Evolutionary conservation across 2,888 invertebrate genomes (phyloP), one percentile per base, ranked within the genome.

Genomic region (Tupiocoris notatus): DNA sequence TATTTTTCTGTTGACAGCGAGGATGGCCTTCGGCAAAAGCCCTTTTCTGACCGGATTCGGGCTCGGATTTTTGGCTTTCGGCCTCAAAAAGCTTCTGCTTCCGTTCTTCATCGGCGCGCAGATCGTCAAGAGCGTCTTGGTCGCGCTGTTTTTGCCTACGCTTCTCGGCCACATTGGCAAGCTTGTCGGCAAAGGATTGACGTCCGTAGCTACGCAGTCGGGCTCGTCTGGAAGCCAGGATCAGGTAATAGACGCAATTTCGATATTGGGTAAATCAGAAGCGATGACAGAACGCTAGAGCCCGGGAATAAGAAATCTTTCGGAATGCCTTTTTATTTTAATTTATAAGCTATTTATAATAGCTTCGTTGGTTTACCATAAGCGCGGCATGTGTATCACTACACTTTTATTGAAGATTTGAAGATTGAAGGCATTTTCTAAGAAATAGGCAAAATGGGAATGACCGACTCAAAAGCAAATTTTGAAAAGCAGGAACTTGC

Each of bases 111-210:
- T 95, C 82, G 94, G 92, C 0, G 89, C 91, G 2, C 93, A 94
- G 85, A 87, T 94, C 70, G 87, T 93, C 81, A 95, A 95, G 85
- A 92, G 92, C 54, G 88, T 94, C 63, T 85, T 94, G 21, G 87
- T 94, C 39, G 94, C 93, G 7, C 89, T 94, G 86, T 94, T 95
- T 84, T 86, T 94, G 82, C 94, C 94, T 0, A 92, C 92, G 78
- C 89, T 94, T 77, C 86, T 94, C 79, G 93, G 94, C 73, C 92
- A 92, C 81, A 88, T 94, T 76, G 93, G 93, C 70, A 93, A 93
- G 85, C 88, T 94, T 78, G 89, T 93, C 77, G 92, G 93, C 76
- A 94, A 94, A 88, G 93, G 94, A 16, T 83, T 86, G n/a, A 83
- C 86, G 20, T 84, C 84, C n/a, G 85, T 86, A 78, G 85, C 86